phyloP scores from a whole-genome alignment of 2,888 invertebrate species.

The Lacanobia wlatinum region DNA sequence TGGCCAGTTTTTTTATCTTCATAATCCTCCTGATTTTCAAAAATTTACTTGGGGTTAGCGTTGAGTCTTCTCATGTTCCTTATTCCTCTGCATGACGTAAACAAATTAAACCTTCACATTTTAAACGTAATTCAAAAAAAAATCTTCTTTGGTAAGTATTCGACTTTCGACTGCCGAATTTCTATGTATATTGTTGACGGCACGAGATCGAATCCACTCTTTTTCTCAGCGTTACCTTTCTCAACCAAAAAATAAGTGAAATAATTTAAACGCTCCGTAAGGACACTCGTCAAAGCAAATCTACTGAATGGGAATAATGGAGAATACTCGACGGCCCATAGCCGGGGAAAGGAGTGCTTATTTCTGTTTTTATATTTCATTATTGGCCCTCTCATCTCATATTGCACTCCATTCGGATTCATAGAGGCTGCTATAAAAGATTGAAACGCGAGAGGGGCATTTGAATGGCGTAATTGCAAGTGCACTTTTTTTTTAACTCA shows the following conservation, averaged over 20 bases:
- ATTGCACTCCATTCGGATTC: slow-evolving; percentile 88
- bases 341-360: slow-evolving; percentile 86
- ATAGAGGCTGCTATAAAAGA: slow-evolving; percentile 89
- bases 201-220: slow-evolving; percentile 33
- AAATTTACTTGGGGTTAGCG: too few relatives aligned
- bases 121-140: too few relatives aligned
- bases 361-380: slow-evolving; percentile 90
- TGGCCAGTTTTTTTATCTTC: too few relatives aligned
- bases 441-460: slow-evolving; percentile 90
- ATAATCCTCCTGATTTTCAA: too few relatives aligned
- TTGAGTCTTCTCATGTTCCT: too few relatives aligned
- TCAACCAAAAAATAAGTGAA: slow-evolving; percentile 72
- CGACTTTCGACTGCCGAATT: neutral
- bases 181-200: neutral
- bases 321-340: slow-evolving; percentile 83
- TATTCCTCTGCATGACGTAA: too few relatives aligned
- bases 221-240: slow-evolving; percentile 61
- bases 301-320: slow-evolving; percentile 87
- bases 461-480: slow-evolving; percentile 90
- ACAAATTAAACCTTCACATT: too few relatives aligned
- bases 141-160: neutral
- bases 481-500: slow-evolving; percentile 88
- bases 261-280: slow-evolving; percentile 85
- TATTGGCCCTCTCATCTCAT: slow-evolving; percentile 90
- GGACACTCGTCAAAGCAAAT: slow-evolving; percentile 86